Evolutionary conservation across 2,888 invertebrate genomes (phyloP).

Genomic region (Drosophila ochracea): DNA sequence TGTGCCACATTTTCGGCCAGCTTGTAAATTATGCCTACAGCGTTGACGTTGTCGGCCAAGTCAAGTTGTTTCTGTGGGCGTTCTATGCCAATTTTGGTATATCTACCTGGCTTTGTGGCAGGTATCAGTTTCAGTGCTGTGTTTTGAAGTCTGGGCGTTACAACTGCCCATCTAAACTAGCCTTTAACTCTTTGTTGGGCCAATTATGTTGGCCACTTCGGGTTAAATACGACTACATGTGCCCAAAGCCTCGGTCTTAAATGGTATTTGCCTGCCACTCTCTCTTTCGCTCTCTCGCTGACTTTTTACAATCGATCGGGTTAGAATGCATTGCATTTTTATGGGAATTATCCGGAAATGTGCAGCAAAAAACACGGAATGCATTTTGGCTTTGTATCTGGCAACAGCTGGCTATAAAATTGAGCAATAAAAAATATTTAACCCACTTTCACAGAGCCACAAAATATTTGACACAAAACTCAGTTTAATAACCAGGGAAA

Average conservation of each 20-base stretch:
- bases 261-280: conserved; percentile 30
- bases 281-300: conserved; percentile 15
- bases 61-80: conserved; percentile 82
- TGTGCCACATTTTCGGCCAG: conserved; percentile 44
- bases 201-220: conserved; percentile 75
- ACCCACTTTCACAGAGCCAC: conserved; percentile 1
- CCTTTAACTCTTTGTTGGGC: conserved; percentile 72
- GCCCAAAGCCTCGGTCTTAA: conserved; percentile 3
- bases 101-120: conserved; percentile 21
- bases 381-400: conserved; percentile 13
- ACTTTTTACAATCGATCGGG: conserved; percentile 61
- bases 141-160: conserved; percentile 41
- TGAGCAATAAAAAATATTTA: conserved; percentile 24
- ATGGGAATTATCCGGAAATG: conserved; percentile 34
- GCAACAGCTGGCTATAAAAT: conserved; percentile 24
- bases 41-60: conserved; percentile 59
- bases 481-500: neutral
- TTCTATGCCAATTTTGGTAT: conserved; percentile 32
- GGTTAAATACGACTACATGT: conserved; percentile 52
- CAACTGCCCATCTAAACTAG: conserved; percentile 41
- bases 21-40: conserved; percentile 71
- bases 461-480: neutral
- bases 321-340: conserved; percentile 18
- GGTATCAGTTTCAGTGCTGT: neutral
- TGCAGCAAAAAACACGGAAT: conserved; percentile 12